Base-by-base conservation (phyloP, 2,797 vertebrate species). In the Chelidonichthys spinosus region DNA sequence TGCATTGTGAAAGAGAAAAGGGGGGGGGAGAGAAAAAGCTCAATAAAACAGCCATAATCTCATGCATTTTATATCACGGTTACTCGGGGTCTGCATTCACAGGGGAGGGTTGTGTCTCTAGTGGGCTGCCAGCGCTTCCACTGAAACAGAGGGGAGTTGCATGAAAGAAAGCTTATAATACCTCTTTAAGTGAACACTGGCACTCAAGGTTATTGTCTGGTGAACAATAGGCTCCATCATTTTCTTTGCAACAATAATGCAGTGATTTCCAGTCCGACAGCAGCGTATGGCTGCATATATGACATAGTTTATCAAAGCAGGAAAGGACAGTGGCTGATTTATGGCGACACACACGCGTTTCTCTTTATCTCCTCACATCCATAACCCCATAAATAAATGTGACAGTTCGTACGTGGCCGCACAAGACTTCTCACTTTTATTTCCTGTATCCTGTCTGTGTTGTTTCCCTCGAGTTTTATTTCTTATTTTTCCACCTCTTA, bases 1-100 rank as follows among this genome's bases (percentile, higher is more conserved):
- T 79, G 89, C 92, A 87, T 91, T 89, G 91, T 90, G 87, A 79
- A 82, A 92, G 88, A 81, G 85, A 88, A 90, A 69, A 82, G 81
- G 81, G 80, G 59, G 71, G n/a, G n/a, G n/a, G n/a, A n/a, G n/a
- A n/a, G n/a, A n/a, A 82, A 87, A 87, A 92, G 88, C 92, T 93
- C 91, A 90, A 93, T 92, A 89, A 91, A 94, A 91, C 84, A 36
- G 90, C 85, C 76, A 91, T 94, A 91, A 94, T 94, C 93, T 94
- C 83, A 85, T 89, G 91, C 82, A 90, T 94, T 93, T 84, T 87
- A 78, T 82, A 85, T 92, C 87, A 92, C 90, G 90, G 94, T 94
- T 92, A 87, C 87, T 84, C 63, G 15, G 73, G 78, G 79, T 69
- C 66, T 72, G 77, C 61, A 76, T 83, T 79, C 82, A 68, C 55